Evolutionary conservation across 2,113 vertebrate species (phyloP), one percentile per base, ranked within the genome.

Genomic region (Oplegnathus fasciatus): DNA sequence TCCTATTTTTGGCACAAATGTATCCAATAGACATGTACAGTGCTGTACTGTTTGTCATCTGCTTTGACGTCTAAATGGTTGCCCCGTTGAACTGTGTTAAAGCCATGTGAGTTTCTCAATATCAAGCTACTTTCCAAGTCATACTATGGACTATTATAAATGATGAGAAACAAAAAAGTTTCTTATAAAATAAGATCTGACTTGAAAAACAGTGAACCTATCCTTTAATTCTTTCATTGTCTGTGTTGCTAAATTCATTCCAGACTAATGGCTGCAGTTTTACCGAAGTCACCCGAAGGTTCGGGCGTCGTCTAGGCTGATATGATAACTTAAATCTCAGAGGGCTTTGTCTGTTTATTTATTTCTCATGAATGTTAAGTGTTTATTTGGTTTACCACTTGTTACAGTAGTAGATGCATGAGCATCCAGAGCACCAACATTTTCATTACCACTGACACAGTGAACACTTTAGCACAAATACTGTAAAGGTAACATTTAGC

Each of bases 351-450:
- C 42, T 50, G 70, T 34, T 83, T 67, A 67, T 75, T 62, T 58
- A 85, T 82, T 89, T 67, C 28, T 78, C 44, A 68, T 85, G 52
- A 78, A 81, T 30, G 17, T 61, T 64, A 82, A 68, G 69, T 46
- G 34, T 72, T 75, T 61, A n/a, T 69, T 76, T 75, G n/a, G 48
- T 82, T 75, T 75, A 50, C 50, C 15, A 3, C 77, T 60, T 9
- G 5, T 44, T 52, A 54, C n/a, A 18, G 34, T n/a, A 26, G 28
- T 64, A 42, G 18, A 28, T 18, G 52, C 80, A 60, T 22, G 14
- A 61, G 40, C 48, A 75, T 32, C 17, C 40, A 34, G 9, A 74
- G n/a, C 22, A 54, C 22, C 1, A 6, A 54, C 7, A 62, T 24
- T 22, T 52, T 17, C 68, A 62, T n/a, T 26, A 10, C 55, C 18